phyloP scores from a whole-genome alignment of 2,888 invertebrate species.

The Drosophila ezoana region DNA sequence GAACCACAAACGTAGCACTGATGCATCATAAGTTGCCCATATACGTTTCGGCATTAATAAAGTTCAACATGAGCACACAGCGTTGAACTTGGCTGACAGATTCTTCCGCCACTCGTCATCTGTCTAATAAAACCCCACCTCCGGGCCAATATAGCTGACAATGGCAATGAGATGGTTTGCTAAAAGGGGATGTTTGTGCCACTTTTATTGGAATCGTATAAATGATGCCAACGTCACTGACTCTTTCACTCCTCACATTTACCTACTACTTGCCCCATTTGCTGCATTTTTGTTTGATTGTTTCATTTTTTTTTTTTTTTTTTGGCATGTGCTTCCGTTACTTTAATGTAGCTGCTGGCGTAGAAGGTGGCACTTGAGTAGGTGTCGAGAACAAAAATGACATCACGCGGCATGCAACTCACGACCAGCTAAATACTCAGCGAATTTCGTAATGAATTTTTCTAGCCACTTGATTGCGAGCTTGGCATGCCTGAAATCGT shows the following conservation, averaged over 20 bases:
- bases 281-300: slow-evolving; percentile 6
- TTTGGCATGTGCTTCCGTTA: slow-evolving; percentile 38
- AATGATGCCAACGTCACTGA: slow-evolving; percentile 28
- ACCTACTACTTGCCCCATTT: slow-evolving; percentile 8
- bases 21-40: slow-evolving; percentile 24
- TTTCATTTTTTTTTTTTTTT: slow-evolving; percentile 7
- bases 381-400: slow-evolving; percentile 13
- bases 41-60: slow-evolving; percentile 25
- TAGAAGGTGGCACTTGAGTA: slow-evolving; percentile 4
- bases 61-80: slow-evolving; percentile 15
- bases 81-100: slow-evolving; percentile 26
- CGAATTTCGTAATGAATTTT: slow-evolving; percentile 17
- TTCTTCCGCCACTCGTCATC: slow-evolving; percentile 26
- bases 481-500: background rate
- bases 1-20: slow-evolving; percentile 24
- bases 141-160: slow-evolving; percentile 22
- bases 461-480: slow-evolving; percentile 1
- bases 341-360: slow-evolving; percentile 49
- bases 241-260: slow-evolving; percentile 1
- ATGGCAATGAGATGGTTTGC: slow-evolving; percentile 33
- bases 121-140: slow-evolving; percentile 28
- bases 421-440: slow-evolving; percentile 7
- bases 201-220: slow-evolving; percentile 63
- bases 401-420: background rate
- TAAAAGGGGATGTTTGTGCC: slow-evolving; percentile 54